Conservation (phyloP, 1,140 invertebrate genomes). For the Bombus waltoni region DNA sequence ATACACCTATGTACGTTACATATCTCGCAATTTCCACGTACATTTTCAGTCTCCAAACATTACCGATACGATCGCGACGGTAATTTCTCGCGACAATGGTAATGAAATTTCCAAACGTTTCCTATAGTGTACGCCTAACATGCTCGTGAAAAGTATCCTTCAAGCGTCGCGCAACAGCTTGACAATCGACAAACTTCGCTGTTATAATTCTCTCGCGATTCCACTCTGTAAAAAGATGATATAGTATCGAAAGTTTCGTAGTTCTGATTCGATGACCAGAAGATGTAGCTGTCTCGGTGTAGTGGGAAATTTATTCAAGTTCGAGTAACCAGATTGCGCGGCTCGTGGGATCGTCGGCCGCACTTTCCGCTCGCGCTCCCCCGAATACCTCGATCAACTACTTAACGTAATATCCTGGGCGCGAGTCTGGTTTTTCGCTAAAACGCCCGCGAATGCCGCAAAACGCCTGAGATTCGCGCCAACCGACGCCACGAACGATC, state of each 20-base stretch:
- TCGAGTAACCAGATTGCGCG: background rate
- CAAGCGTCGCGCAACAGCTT: too few species aligned
- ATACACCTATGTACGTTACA: too few species aligned
- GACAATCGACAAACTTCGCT: background rate
- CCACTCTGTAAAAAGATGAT: too few species aligned
- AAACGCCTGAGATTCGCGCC: constrained; percentile 1
- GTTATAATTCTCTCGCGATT: too few species aligned
- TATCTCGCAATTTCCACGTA: too few species aligned
- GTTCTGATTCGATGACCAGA: background rate
- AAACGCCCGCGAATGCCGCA: background rate
- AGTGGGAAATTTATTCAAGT: constrained; percentile 15
- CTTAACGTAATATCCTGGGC: constrained; percentile 10
- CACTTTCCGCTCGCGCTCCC: background rate
- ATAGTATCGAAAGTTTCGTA: background rate
- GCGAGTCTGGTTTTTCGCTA: background rate
- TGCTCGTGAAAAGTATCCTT: too few species aligned
- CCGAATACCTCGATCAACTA: constrained; percentile 8
- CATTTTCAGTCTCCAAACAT: too few species aligned
- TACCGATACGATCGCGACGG: too few species aligned
- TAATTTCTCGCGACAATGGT: too few species aligned
- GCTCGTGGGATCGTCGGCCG: too few species aligned
- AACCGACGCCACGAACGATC: background rate
- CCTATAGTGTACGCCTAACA: too few species aligned
- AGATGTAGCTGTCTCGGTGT: background rate
- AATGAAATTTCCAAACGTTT: too few species aligned